Evolutionary conservation across 1,140 invertebrate genomes (phyloP).

Genomic region (Stenopsyche tienmushanensis): DNA sequence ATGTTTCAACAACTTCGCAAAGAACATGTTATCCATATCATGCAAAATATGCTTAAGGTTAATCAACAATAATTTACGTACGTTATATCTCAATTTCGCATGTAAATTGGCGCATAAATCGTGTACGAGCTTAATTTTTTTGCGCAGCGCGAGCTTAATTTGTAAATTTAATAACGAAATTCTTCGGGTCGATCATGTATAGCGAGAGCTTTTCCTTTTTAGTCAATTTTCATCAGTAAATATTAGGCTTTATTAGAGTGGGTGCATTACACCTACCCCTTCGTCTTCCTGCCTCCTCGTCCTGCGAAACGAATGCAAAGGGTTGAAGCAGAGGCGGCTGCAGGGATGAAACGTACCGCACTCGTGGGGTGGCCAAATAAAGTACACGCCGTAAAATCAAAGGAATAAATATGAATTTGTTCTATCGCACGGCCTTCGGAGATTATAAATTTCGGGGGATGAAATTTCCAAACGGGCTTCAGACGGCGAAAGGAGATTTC

Average conservation of each 20-base stretch:
- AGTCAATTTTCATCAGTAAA: slow-evolving; percentile 43
- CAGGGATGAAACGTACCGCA: slow-evolving; percentile 3
- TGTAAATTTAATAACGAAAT: too few relatives aligned
- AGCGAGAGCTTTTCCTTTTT: slow-evolving; percentile 40
- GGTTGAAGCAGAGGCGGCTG: slow-evolving; percentile 23
- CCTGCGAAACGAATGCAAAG: slow-evolving; percentile 29
- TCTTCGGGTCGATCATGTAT: too few relatives aligned
- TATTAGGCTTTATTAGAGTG: slow-evolving; percentile 42
- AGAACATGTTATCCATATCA: too few relatives aligned
- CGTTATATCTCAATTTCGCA: too few relatives aligned
- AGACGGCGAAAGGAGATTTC: slow-evolving; percentile 34
- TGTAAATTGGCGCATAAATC: too few relatives aligned
- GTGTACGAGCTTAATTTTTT: too few relatives aligned
- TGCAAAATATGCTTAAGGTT: too few relatives aligned
- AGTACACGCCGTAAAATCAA: slow-evolving; percentile 40
- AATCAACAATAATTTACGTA: too few relatives aligned
- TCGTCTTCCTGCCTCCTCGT: slow-evolving; percentile 3
- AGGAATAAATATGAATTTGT: slow-evolving; percentile 42
- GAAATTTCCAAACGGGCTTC: slow-evolving; percentile 37
- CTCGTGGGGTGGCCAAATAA: slow-evolving; percentile 35
- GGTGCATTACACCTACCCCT: slow-evolving; percentile 14
- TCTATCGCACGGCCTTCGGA: slow-evolving; percentile 39
- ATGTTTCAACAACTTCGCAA: too few relatives aligned
- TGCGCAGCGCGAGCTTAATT: too few relatives aligned
- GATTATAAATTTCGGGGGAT: slow-evolving; percentile 41